Percentiles rank a stretch among this genome's conserved stretches.
These are phyloP conservation scores for Egretta garzetta DNA, from an alignment of 2,113 vertebrate species.

Conservation along the genomic window DNA sequence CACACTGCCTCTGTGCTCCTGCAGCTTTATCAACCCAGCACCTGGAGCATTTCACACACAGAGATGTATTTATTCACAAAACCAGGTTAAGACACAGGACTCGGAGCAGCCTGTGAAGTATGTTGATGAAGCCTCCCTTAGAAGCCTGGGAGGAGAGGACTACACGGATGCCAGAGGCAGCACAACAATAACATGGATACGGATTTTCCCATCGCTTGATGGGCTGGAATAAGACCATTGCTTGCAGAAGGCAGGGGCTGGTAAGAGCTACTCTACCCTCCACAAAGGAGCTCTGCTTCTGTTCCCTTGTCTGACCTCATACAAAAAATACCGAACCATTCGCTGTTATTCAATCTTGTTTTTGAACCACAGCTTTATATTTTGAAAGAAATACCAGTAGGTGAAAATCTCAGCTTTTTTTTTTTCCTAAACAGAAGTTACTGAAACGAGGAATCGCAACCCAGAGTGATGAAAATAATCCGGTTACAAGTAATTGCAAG, in stretches of 20 bases:
- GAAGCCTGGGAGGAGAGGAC: neutral
- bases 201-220: neutral
- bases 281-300: neutral
- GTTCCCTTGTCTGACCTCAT: neutral
- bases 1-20: neutral
- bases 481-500: neutral
- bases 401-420: neutral
- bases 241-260: neutral
- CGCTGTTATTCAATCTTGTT: neutral
- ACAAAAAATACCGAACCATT: neutral
- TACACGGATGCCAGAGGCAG: neutral
- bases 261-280: neutral
- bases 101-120: neutral
- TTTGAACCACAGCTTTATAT: neutral
- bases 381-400: neutral
- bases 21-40: neutral
- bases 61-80: neutral
- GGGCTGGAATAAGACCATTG: neutral
- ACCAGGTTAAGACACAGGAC: neutral
- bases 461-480: neutral
- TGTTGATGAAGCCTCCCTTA: neutral
- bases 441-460: neutral
- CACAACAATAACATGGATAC: fast-evolving
- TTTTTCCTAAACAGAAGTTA: neutral
- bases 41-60: neutral